Conservation (phyloP, 1,140 invertebrate genomes). For the Maniola jurtina region DNA sequence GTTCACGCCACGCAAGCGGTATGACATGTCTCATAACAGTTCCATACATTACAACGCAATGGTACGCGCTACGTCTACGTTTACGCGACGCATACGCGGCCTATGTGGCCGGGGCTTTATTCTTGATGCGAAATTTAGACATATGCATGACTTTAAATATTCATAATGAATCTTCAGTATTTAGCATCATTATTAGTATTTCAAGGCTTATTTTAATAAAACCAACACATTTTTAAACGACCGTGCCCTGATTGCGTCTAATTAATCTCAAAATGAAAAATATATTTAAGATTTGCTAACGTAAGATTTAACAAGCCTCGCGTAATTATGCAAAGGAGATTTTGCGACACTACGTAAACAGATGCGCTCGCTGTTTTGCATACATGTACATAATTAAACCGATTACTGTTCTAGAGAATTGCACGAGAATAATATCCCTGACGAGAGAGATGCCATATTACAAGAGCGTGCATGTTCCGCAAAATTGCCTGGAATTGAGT, state of each 20-base stretch:
- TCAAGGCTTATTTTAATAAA: conserved; percentile 16
- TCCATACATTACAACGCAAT: too few relatives aligned
- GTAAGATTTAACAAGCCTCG: not conserved
- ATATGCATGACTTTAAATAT: conserved; percentile 11
- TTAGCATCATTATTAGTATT: conserved; percentile 14
- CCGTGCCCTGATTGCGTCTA: conserved; percentile 28
- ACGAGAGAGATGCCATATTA: too few relatives aligned
- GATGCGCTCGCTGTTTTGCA: conserved; percentile 19
- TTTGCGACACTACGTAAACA: conserved; percentile 6
- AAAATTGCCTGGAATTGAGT: too few relatives aligned
- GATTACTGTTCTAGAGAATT: conserved; percentile 26
- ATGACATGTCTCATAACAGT: too few relatives aligned
- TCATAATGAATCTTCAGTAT: conserved; percentile 23
- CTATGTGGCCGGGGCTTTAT: too few relatives aligned
- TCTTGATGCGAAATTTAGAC: too few relatives aligned
- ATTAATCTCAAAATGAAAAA: conserved; percentile 18
- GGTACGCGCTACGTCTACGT: too few relatives aligned
- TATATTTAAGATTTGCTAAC: not conserved
- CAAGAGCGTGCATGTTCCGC: too few relatives aligned
- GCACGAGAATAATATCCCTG: conserved; percentile 15
- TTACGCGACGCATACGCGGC: too few relatives aligned
- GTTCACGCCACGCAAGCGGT: too few relatives aligned
- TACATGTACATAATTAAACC: conserved; percentile 21
- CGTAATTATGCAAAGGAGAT: not conserved
- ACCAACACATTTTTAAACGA: conserved; percentile 29